phyloP scores from a whole-genome alignment of 2,888 invertebrate genomes.

The Eretmocerus hayati region DNA sequence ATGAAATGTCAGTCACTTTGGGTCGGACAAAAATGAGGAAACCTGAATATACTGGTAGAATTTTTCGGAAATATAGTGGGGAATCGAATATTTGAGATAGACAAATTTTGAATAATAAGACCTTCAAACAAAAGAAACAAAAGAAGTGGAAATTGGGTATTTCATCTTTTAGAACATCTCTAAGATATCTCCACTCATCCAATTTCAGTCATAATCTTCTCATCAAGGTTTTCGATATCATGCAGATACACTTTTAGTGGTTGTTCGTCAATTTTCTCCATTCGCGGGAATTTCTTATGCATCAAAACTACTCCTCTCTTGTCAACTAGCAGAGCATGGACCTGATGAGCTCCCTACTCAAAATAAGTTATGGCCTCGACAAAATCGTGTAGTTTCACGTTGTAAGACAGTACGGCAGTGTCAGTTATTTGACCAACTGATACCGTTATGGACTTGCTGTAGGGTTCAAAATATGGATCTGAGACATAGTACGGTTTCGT shows the following conservation, averaged over 20 bases:
- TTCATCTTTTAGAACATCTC: neutral
- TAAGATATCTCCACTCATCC: constrained; percentile 12
- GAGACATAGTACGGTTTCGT: constrained; percentile 40
- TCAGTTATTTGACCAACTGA: constrained; percentile 39
- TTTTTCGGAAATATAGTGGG: too few species aligned
- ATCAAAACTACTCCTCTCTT: constrained; percentile 43
- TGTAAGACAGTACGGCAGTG: constrained; percentile 44
- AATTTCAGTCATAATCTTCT: constrained; percentile 24
- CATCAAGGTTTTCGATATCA: constrained; percentile 39
- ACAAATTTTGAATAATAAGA: too few species aligned
- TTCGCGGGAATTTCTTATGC: constrained; percentile 41
- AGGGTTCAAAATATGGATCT: constrained; percentile 41
- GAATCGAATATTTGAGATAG: too few species aligned
- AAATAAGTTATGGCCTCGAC: constrained; percentile 81
- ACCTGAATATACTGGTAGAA: too few species aligned
- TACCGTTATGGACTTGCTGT: constrained; percentile 38
- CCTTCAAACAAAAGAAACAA: too few species aligned
- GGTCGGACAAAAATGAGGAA: neutral
- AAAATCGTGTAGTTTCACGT: constrained; percentile 73
- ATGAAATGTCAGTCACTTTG: neutral
- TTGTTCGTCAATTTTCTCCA: constrained; percentile 38
- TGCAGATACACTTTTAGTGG: constrained; percentile 40
- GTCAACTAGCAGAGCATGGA: constrained; percentile 64
- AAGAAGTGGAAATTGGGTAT: too few species aligned
- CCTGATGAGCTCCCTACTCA: constrained; percentile 51